Evolutionary conservation across 1,140 invertebrate species (phyloP).

Genomic region (Cylas formicarius): DNA sequence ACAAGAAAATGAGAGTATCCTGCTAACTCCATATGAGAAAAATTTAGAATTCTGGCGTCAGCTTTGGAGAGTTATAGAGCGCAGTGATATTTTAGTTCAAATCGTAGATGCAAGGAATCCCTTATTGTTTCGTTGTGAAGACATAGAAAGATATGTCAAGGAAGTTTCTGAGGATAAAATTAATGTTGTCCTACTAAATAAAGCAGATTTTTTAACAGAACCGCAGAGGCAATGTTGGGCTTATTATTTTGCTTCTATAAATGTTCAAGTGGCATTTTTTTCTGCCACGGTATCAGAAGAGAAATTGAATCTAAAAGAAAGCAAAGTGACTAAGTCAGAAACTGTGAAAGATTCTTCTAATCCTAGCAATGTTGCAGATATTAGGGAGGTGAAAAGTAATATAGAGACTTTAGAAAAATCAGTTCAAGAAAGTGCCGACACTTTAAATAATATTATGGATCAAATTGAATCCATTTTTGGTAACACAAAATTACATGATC

Average conservation of each 20-base stretch:
- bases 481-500: slow-evolving; percentile 11
- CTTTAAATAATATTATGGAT: slow-evolving; percentile 43
- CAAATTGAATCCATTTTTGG: slow-evolving; percentile 23
- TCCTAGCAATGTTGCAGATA: slow-evolving; percentile 15
- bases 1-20: slow-evolving; percentile 72
- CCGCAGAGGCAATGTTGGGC: slow-evolving; percentile 80
- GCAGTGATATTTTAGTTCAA: slow-evolving; percentile 91
- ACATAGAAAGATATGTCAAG: slow-evolving; percentile 89
- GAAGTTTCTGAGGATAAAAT: slow-evolving; percentile 72
- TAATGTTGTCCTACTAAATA: slow-evolving; percentile 88
- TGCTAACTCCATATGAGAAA: slow-evolving; percentile 95
- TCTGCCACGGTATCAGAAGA: slow-evolving; percentile 59
- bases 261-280: slow-evolving; percentile 73
- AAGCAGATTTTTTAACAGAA: slow-evolving; percentile 87
- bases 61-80: slow-evolving; percentile 95
- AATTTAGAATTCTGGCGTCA: slow-evolving; percentile 99
- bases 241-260: slow-evolving; percentile 70
- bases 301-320: too few species aligned
- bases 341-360: slow-evolving; percentile 10
- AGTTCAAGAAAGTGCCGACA: slow-evolving; percentile 43
- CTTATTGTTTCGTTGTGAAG: slow-evolving; percentile 85
- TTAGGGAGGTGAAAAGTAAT: slow-evolving; percentile 29
- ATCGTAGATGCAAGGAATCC: slow-evolving; percentile 97
- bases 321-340: background rate
- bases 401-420: slow-evolving; percentile 33